phyloP scores from a whole-genome alignment of 2,113 vertebrate genomes.

The Mesocricetus auratus region DNA sequence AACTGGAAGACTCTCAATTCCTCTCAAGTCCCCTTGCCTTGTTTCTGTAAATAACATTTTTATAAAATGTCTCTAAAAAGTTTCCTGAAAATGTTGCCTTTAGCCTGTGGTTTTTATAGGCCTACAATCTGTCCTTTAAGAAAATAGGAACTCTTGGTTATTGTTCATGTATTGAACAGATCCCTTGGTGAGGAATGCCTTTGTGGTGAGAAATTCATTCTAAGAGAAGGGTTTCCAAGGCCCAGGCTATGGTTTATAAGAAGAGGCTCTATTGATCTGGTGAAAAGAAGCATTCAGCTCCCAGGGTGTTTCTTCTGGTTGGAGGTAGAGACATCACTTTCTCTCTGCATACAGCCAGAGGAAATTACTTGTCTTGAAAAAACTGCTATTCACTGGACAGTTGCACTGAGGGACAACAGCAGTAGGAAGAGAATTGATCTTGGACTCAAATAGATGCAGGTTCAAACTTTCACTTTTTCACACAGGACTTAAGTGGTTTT shows the following conservation, averaged over 20 bases:
- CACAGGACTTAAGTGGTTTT: background rate
- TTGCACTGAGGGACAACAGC: background rate
- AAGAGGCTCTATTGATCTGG: constrained; percentile 2
- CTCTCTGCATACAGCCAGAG: constrained; percentile 2
- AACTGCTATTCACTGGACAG: background rate
- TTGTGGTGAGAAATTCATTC: constrained; percentile 30
- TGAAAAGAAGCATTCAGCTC: constrained; percentile 55
- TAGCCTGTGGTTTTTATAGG: constrained; percentile 57
- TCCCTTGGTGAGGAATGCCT: background rate
- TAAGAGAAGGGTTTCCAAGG: background rate
- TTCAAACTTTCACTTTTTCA: background rate
- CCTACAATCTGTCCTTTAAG: constrained; percentile 31
- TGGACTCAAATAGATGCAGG: background rate
- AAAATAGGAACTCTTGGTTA: background rate
- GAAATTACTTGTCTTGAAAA: background rate
- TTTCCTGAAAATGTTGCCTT: constrained; percentile 54
- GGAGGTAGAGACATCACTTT: constrained; percentile 30
- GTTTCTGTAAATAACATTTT: constrained; percentile 50
- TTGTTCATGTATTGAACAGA: constrained; percentile 35
- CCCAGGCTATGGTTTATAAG: background rate
- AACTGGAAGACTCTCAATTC: background rate
- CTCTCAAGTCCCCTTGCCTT: background rate
- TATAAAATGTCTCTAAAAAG: background rate
- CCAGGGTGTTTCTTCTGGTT: constrained; percentile 38
- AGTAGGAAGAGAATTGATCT: background rate